Percentiles rank a stretch among this genome's conserved stretches.
phyloP scores from a whole-genome alignment of 2,113 vertebrate species.

The Pedetes capensis region DNA sequence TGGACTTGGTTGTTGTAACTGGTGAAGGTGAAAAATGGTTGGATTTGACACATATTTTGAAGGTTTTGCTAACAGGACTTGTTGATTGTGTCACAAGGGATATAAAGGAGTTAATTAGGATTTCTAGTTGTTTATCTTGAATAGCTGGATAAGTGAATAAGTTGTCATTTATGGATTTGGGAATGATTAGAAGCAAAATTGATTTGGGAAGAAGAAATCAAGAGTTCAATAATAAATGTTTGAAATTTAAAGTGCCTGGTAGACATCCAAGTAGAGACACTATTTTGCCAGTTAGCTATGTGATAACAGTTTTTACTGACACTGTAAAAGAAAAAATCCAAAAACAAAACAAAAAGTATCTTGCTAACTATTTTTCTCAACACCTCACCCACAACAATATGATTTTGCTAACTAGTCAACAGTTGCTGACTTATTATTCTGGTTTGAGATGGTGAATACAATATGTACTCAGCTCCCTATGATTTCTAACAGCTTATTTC shows the following conservation, averaged over 20 bases:
- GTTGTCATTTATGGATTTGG: slow-evolving; percentile 2
- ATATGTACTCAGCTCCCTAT: not conserved
- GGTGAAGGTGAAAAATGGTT: not conserved
- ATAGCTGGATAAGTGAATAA: not conserved
- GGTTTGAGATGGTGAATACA: slow-evolving; percentile 36
- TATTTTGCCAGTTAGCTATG: not conserved
- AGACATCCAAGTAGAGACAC: slow-evolving; percentile 8
- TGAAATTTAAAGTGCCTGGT: slow-evolving; percentile 36
- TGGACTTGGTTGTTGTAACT: not conserved
- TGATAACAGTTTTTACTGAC: slow-evolving; percentile 34
- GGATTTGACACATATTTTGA: not conserved
- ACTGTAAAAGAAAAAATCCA: no score
- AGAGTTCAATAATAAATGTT: slow-evolving; percentile 18
- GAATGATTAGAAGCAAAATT: slow-evolving; percentile 10
- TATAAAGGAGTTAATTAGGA: not conserved
- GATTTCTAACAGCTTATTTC: slow-evolving; percentile 66
- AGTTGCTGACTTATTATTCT: slow-evolving; percentile 62
- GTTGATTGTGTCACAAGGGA: not conserved
- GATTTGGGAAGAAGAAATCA: slow-evolving; percentile 17
- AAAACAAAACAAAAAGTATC: slow-evolving; percentile 40
- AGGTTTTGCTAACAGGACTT: not conserved
- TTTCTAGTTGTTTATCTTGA: not conserved
- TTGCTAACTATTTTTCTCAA: slow-evolving; percentile 44
- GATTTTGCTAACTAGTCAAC: slow-evolving; percentile 65
- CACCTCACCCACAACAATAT: slow-evolving; percentile 45